phyloP scores from a whole-genome alignment of 2,113 vertebrate genomes.

The Phocoena sinus region DNA sequence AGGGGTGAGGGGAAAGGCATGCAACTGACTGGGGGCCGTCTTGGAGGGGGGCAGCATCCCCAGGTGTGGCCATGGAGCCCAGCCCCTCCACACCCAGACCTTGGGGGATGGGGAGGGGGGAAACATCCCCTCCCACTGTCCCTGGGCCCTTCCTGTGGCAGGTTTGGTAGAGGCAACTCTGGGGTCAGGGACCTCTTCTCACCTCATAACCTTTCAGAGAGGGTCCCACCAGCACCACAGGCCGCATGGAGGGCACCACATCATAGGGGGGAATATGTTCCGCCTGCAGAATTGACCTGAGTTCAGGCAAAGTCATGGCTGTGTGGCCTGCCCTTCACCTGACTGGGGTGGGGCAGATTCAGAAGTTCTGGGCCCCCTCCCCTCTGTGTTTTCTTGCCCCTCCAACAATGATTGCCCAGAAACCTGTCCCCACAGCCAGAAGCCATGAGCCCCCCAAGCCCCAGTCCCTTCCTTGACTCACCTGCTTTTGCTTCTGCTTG shows the following conservation, averaged over 20 bases:
- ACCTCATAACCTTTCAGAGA: slow-evolving; percentile 98
- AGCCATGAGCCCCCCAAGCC: not conserved
- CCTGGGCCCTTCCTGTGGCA: not conserved
- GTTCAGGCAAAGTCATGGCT: not conserved
- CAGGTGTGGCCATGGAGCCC: not conserved
- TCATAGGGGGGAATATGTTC: slow-evolving; percentile 95
- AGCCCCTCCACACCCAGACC: not conserved
- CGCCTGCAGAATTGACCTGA: slow-evolving; percentile 74
- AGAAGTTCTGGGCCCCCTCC: slow-evolving; percentile 25
- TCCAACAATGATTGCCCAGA: not conserved
- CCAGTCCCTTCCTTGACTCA: slow-evolving; percentile 76
- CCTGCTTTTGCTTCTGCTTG: slow-evolving; percentile 99
- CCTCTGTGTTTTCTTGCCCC: not conserved
- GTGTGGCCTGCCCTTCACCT: not conserved
- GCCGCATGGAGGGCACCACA: slow-evolving; percentile 97
- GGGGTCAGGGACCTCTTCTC: slow-evolving; percentile 37
- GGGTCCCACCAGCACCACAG: slow-evolving; percentile 95
- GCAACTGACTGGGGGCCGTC: not conserved
- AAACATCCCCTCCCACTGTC: not conserved
- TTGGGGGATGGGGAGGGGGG: not conserved
- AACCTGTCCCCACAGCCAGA: not conserved
- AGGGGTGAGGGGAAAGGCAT: not conserved
- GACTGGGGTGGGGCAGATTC: not conserved
- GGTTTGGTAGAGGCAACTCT: not conserved
- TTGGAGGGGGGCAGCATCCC: not conserved